Conservation (phyloP, 2,113 vertebrate species). For the Callospermophilus lateralis region DNA sequence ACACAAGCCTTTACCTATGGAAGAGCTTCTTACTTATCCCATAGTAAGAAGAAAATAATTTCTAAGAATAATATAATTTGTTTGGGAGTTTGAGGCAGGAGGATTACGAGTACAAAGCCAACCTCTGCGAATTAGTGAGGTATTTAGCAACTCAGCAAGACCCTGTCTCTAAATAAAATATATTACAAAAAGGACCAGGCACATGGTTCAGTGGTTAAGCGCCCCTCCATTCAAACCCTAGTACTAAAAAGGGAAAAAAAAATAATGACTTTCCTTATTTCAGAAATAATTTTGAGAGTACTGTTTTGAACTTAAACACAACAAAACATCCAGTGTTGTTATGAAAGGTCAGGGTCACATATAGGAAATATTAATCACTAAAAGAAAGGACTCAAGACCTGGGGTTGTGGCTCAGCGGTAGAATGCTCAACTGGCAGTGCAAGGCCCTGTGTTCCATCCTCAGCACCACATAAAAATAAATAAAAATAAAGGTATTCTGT, state of each 20-base stretch:
- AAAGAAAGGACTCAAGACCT: neutral
- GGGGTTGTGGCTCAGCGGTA: too few species aligned
- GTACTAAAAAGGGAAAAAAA: neutral
- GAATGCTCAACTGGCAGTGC: too few species aligned
- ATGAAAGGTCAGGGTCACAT: neutral
- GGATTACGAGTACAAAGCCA: too few species aligned
- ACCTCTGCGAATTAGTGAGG: rapidly evolving
- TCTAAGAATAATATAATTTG: neutral
- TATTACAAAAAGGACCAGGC: too few species aligned
- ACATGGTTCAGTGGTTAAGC: too few species aligned
- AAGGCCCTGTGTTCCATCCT: too few species aligned
- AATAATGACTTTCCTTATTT: neutral
- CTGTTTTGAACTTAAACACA: neutral
- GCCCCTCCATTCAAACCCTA: too few species aligned
- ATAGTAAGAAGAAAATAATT: neutral
- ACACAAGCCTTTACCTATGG: neutral
- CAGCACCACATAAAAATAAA: too few species aligned
- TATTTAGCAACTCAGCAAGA: too few species aligned
- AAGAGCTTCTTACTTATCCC: rapidly evolving
- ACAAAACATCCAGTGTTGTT: neutral
- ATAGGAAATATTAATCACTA: neutral
- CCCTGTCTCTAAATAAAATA: too few species aligned
- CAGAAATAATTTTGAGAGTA: neutral
- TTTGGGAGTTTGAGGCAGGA: too few species aligned
- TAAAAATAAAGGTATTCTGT: too few species aligned